Evolutionary conservation across 2,888 invertebrate genomes (phyloP), one percentile per base, ranked within the genome.

Genomic region (Parapristionchus giblindavisi): DNA sequence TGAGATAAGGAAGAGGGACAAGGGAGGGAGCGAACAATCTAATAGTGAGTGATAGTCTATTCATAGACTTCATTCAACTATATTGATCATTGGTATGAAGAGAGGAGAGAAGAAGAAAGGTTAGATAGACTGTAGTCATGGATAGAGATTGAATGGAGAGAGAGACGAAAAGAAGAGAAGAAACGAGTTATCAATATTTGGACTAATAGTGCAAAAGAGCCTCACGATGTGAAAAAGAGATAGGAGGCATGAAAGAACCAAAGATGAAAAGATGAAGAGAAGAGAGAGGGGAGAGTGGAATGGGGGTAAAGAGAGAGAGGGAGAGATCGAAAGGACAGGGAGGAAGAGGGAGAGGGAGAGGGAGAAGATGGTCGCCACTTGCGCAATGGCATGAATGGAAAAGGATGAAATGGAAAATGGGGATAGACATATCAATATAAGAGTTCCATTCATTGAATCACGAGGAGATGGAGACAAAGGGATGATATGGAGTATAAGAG

Each of bases 101-200:
- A 72, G 60, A 52, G 61, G 40, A 14, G 48, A 48, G 48, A 43
- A 63, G 36, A 54, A n/a, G 71, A 68, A 71, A 74, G 66, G 54
- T 24, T 24, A 56, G 56, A n/a, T 56, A n/a, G n/a, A n/a, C n/a
- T n/a, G n/a, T n/a, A n/a, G n/a, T n/a, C 6, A 24, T 17, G 21
- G 56, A 56, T 8, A 56, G 56, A 56, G 8, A 6, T 17, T 17
- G 56, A 56, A 6, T n/a, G 56, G 24, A n/a, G 24, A 24, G 27
- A 24, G 56, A 24, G 8, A 17, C 8, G 43, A 43, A 43, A 8
- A 24, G 56, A 56, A n/a, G n/a, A n/a, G n/a, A n/a, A n/a, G n/a
- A n/a, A n/a, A n/a, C n/a, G n/a, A n/a, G n/a, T n/a, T n/a, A n/a
- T n/a, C n/a, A n/a, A n/a, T n/a, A n/a, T n/a, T n/a, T n/a, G n/a